Evolutionary conservation across 2,888 invertebrate genomes (phyloP).

Genomic region (Lomographa bimaculata): DNA sequence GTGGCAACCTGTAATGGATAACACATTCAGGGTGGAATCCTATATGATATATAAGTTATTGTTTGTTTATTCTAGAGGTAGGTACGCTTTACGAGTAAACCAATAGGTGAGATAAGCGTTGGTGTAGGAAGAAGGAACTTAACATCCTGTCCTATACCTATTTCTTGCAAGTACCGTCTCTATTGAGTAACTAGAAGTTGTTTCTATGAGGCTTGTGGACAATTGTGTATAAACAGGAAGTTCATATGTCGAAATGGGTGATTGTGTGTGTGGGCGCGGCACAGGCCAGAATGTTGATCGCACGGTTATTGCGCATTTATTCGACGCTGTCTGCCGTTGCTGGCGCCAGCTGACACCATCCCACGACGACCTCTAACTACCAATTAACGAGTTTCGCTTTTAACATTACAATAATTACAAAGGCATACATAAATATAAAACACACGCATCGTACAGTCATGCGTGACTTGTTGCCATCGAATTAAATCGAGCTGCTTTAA

Average conservation of each 20-base stretch:
- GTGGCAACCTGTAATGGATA: too few relatives aligned
- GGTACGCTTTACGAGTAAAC: too few relatives aligned
- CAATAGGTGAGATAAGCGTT: too few relatives aligned
- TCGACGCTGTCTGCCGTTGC: constrained; percentile 39
- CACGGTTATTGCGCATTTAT: constrained; percentile 64
- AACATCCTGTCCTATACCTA: too few relatives aligned
- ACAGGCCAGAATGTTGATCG: constrained; percentile 58
- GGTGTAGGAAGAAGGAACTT: too few relatives aligned
- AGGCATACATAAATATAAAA: constrained; percentile 28
- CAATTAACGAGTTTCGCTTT: constrained; percentile 54
- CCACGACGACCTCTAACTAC: constrained; percentile 57
- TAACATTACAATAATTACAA: constrained; percentile 35
- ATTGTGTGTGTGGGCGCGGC: constrained; percentile 71
- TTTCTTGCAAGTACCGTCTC: too few relatives aligned
- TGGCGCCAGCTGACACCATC: constrained; percentile 39
- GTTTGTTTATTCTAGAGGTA: too few relatives aligned
- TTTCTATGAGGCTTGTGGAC: constrained; percentile 41
- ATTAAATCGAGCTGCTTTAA: constrained; percentile 2
- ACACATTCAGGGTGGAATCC: too few relatives aligned
- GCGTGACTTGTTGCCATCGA: constrained; percentile 1
- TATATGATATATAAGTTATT: too few relatives aligned
- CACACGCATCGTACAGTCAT: constrained; percentile 21
- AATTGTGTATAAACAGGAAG: constrained; percentile 67
- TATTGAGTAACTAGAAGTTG: too few relatives aligned
- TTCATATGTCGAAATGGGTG: constrained; percentile 57